Base-by-base conservation (phyloP, 1,140 invertebrate species). In the Amphibalanus amphitrite region DNA sequence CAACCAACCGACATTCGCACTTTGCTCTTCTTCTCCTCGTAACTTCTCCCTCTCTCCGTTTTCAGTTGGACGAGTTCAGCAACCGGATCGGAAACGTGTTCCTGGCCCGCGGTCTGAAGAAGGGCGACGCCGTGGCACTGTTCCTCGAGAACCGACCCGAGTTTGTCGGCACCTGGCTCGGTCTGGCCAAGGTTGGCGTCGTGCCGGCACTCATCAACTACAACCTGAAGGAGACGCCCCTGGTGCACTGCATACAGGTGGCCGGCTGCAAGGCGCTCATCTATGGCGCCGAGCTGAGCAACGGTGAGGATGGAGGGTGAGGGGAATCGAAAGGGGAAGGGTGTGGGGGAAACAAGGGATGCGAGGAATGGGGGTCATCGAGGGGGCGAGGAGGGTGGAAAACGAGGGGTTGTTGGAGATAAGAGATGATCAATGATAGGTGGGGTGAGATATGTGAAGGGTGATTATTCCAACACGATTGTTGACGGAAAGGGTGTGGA, bases 131-230 rank as follows among this genome's bases (percentile, higher is more conserved):
- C 28, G 79, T 87, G 0, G 83, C 84, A 8, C 67, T 87, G 0
- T 84, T 83, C 69, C 82, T 86, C 81, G 84, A 85, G 72, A 84
- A 76, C 29, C 74, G 80, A 69, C 81, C 81, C 17, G 81, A 85
- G 74, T 84, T 79, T 75, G 78, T 84, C n/a, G 80, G 78, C 65
- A 77, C 83, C 33, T 86, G 84, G 84, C 77, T 85, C 0, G 84
- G 84, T 13, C 74, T 85, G 69, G 77, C 79, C 17, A 83, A 77
- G 70, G 70, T 75, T 68, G 92, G 93, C 40, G 86, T 92, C 0
- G 85, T 90, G 0, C 86, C 88, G 1, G 93, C 95, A 0, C 82
- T 97, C 3, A 86, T 98, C 10, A 98, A 97, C 77, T 90, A 86
- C 1, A 94, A 96, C 79, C 81, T 96, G 29, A 83, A 87, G 17